Percentiles rank a stretch among this genome's conserved stretches.
phyloP scores from a whole-genome alignment of 2,888 invertebrate species.

The Eupithecia insigniata region DNA sequence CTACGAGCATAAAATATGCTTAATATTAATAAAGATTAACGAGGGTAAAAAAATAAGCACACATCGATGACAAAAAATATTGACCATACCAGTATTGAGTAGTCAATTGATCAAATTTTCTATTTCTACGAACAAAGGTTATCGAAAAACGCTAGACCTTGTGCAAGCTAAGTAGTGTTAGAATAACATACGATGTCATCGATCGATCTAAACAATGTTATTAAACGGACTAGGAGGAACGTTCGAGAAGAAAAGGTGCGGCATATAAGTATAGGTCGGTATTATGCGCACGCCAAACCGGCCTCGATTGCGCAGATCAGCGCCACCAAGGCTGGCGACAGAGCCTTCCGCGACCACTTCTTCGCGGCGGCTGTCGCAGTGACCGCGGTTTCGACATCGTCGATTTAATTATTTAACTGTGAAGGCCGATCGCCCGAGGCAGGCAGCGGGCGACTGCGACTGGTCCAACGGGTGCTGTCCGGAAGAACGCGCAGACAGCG shows the following conservation, averaged over 20 bases:
- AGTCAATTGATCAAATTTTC: neutral
- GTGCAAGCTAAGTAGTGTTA: conserved; percentile 41
- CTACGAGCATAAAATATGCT: neutral
- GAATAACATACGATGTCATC: conserved; percentile 55
- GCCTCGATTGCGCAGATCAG: conserved; percentile 81
- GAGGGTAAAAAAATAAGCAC: neutral
- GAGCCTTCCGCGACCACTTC: conserved; percentile 80
- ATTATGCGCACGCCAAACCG: conserved; percentile 77
- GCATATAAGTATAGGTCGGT: conserved; percentile 54
- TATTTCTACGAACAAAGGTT: conserved; percentile 20
- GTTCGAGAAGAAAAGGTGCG: conserved; percentile 73
- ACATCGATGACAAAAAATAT: neutral
- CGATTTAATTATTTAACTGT: conserved; percentile 80
- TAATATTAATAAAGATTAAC: neutral
- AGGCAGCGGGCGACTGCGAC: conserved; percentile 79
- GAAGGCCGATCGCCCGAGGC: conserved; percentile 84
- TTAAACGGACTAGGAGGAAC: conserved; percentile 62
- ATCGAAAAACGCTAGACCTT: conserved; percentile 24
- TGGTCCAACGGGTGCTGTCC: conserved; percentile 82
- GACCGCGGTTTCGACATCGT: conserved; percentile 60
- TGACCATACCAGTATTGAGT: neutral
- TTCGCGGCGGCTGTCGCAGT: conserved; percentile 57
- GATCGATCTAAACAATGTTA: conserved; percentile 62
- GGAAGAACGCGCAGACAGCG: conserved; percentile 82
- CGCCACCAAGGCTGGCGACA: conserved; percentile 81